phyloP scores from a whole-genome alignment of 1,140 invertebrate genomes.

The Heliconius nattereri region DNA sequence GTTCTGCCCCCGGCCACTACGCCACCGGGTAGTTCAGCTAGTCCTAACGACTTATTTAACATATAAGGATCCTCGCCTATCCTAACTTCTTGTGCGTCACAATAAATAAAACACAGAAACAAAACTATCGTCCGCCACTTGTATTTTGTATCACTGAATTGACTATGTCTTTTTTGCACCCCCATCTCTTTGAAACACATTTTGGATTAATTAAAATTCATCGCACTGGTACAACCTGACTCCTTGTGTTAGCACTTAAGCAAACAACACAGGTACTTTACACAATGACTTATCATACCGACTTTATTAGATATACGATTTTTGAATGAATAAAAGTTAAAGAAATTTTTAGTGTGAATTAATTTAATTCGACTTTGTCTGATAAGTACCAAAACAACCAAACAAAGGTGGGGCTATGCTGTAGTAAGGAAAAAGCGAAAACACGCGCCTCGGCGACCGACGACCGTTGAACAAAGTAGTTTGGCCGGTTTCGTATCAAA shows the following conservation, averaged over 20 bases:
- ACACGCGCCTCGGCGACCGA: conserved; percentile 70
- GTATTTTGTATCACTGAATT: conserved; percentile 79
- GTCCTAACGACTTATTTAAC: conserved; percentile 64
- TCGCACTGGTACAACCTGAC: conserved; percentile 56
- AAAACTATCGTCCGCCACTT: conserved; percentile 78
- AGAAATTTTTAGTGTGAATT: neutral
- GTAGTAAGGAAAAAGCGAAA: conserved; percentile 66
- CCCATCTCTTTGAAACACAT: conserved; percentile 70
- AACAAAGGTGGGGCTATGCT: conserved; percentile 71
- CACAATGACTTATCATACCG: conserved; percentile 12
- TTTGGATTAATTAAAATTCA: conserved; percentile 61
- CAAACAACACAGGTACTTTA: conserved; percentile 53
- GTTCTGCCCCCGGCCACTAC: conserved; percentile 81
- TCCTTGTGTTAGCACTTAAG: conserved; percentile 48
- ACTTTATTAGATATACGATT: neutral
- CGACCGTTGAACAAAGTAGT: conserved; percentile 78
- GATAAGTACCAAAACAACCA: conserved; percentile 50
- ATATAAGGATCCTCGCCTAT: conserved; percentile 65
- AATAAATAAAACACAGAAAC: conserved; percentile 54
- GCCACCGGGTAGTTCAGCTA: conserved; percentile 85
- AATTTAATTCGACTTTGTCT: conserved; percentile 2
- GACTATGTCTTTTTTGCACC: conserved; percentile 76
- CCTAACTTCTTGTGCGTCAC: conserved; percentile 62
- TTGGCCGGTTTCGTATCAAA: conserved; percentile 71
- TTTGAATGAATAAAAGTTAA: neutral